phyloP scores from a whole-genome alignment of 2,888 invertebrate genomes.

The Apamea epomidion region DNA sequence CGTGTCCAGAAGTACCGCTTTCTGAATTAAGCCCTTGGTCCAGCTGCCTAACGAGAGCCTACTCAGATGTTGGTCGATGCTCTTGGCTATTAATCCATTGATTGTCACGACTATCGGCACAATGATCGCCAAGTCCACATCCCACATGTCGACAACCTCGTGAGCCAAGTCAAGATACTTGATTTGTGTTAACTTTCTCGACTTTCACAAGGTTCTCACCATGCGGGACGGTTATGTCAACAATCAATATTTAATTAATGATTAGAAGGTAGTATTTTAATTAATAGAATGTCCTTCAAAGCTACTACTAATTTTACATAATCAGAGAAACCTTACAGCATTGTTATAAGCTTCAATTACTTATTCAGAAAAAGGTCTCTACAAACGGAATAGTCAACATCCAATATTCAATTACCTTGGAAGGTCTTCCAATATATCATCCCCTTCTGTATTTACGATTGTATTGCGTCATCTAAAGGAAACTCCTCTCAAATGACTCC shows the following conservation, averaged over 20 bases:
- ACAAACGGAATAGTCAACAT: constrained; percentile 22
- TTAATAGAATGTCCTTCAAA: background rate
- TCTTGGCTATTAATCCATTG: no score
- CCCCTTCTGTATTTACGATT: constrained; percentile 43
- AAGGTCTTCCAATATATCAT: constrained; percentile 47
- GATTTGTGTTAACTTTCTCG: no score
- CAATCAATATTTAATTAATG: background rate
- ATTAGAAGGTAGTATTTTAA: background rate
- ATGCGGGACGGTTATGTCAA: no score
- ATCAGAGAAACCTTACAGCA: background rate
- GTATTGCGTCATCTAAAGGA: constrained; percentile 31
- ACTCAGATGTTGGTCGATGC: no score
- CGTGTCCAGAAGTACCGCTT: no score
- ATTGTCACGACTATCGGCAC: no score
- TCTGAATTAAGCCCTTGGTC: no score
- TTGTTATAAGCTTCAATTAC: background rate
- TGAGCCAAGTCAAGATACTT: no score
- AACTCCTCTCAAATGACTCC: constrained; percentile 22
- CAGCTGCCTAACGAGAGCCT: no score
- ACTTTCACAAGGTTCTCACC: no score
- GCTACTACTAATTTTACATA: background rate
- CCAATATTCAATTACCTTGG: constrained; percentile 52
- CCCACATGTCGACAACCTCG: no score
- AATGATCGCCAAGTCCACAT: no score
- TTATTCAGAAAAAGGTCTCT: constrained; percentile 22